Evolutionary conservation across 2,797 vertebrate species (phyloP), one percentile per base, ranked within the genome.

Genomic region (Balearica regulorum): DNA sequence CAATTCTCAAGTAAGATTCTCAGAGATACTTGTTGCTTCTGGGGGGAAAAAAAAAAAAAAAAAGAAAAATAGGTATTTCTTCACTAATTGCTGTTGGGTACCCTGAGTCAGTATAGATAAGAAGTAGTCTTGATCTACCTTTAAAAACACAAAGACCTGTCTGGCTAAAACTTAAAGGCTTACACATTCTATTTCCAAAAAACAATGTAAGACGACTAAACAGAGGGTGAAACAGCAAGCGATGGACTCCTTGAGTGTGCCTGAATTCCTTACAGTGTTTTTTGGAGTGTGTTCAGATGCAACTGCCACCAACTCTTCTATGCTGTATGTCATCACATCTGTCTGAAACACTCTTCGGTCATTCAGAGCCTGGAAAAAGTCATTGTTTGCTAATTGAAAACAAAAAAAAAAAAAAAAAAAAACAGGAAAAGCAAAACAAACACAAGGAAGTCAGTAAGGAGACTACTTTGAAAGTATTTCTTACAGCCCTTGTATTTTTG

Each of bases 271-370:
- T 98, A 99, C 99, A 97, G 98, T 99, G 96, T 99, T 99, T 98
- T 99, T 99, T 24, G 98, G 98, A 25, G 98, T 98, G 94, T 99
- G 98, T n/a, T 99, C 99, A 35, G 98, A 99, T 33, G 98, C 98
- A 92, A 99, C 96, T 69, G 98, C 78, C 93, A 99, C 98, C 98
- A 99, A 73, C 90, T 99, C 98, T 87, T 99, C 98, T 83, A 98
- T 96, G n/a, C 97, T 98, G 96, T 98, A 99, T 7, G 97, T 96
- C 11, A 97, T 96, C 61, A 97, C 81, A 20, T 98, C 98, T 75
- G 97, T 81, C 75, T 96, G 97, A 95, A 98, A 97, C 10, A 97
- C 96, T 96, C 98, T 98, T 28, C 97, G 97, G 28, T 98, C 98
- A 88, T 92, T 95, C 97, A 98, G 98, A 94, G 98, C 97, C 94